These are phyloP conservation scores for Cnemophilus loriae DNA, from an alignment of 2,113 vertebrate species.

Conservation along the genomic window DNA sequence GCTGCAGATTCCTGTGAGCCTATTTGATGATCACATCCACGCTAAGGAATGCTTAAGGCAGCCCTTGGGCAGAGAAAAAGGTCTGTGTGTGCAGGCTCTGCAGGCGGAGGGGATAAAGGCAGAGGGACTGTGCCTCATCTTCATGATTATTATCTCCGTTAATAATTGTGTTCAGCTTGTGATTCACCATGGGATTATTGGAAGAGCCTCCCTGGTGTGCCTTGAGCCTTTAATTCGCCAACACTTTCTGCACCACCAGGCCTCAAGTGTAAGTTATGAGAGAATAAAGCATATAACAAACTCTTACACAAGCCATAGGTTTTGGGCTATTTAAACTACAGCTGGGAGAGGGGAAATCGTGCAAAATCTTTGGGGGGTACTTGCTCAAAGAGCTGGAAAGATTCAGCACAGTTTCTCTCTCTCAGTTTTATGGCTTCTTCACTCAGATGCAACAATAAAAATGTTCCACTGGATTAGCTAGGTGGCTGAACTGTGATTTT, in stretches of 20 bases:
- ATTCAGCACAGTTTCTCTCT: constrained; percentile 38
- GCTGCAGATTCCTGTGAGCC: background rate
- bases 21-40: background rate
- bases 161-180: background rate
- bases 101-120: background rate
- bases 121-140: background rate
- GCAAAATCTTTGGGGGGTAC: constrained; percentile 40
- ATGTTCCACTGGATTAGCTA: constrained; percentile 55
- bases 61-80: background rate
- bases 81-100: background rate
- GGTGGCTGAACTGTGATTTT: constrained; percentile 51
- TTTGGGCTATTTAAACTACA: constrained; percentile 49
- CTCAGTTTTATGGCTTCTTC: constrained; percentile 27
- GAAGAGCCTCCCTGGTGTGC: background rate
- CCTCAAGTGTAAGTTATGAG: constrained; percentile 27
- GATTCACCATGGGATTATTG: background rate
- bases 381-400: constrained; percentile 56
- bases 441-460: constrained; percentile 53
- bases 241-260: background rate
- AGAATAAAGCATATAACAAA: constrained; percentile 44
- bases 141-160: constrained; percentile 19
- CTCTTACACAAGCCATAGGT: constrained; percentile 33
- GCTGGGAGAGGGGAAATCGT: background rate
- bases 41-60: background rate
- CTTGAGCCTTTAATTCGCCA: background rate